Conservation (phyloP, 2,888 invertebrate species). For the Apamea monoglypha region DNA sequence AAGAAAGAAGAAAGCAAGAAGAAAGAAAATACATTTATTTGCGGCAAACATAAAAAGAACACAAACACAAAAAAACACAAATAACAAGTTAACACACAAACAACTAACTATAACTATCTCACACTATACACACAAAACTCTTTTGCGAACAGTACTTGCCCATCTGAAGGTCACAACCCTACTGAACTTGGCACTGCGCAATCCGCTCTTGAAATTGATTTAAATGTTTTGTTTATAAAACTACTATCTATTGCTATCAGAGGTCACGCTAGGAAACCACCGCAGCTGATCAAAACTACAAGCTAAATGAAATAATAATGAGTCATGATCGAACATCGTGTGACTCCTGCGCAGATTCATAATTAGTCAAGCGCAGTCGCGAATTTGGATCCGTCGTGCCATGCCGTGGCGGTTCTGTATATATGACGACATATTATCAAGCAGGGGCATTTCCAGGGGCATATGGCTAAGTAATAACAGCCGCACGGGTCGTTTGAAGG, state of each 20-base stretch:
- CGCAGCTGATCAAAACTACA: background rate
- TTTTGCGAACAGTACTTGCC: background rate
- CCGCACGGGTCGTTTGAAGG: no score
- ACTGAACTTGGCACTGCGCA: slow-evolving; percentile 1
- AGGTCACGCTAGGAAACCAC: slow-evolving; percentile 24
- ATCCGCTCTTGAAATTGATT: slow-evolving; percentile 36
- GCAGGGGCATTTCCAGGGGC: no score
- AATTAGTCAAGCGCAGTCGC: background rate
- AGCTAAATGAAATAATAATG: slow-evolving; percentile 11
- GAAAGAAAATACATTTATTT: no score
- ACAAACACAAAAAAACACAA: no score
- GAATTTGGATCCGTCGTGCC: background rate
- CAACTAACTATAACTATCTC: no score
- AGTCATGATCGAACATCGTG: slow-evolving; percentile 18
- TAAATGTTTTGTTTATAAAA: slow-evolving; percentile 36
- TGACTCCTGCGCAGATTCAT: slow-evolving; percentile 21
- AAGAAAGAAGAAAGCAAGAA: no score
- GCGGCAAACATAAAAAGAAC: no score
- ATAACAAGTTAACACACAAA: no score
- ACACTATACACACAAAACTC: no score
- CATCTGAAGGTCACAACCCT: slow-evolving; percentile 24
- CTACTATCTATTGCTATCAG: slow-evolving; percentile 15
- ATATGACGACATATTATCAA: no score
- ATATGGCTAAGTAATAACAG: no score
- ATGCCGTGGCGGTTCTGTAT: no score